Percentiles rank a stretch among this genome's conserved stretches.
phyloP scores from a whole-genome alignment of 2,888 invertebrate species.

The Aleiodes leptofemur region DNA sequence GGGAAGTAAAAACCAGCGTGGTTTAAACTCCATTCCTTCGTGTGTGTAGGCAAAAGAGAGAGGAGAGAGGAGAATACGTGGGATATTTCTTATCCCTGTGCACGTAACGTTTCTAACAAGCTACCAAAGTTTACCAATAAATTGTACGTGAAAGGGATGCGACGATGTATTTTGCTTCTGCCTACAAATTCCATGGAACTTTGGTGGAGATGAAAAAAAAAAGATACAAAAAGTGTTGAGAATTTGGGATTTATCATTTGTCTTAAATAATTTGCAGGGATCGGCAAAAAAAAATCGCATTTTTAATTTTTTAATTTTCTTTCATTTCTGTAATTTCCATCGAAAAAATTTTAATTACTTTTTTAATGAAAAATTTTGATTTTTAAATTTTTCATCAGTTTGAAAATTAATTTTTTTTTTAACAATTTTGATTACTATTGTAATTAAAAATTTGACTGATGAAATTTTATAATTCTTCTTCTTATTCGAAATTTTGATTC shows the following conservation, averaged over 20 bases:
- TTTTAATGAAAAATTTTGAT: too few species aligned
- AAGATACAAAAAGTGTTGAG: conserved; percentile 39
- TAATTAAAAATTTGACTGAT: too few species aligned
- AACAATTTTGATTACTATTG: too few species aligned
- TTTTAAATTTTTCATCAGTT: too few species aligned
- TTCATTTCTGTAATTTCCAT: too few species aligned
- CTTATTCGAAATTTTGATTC: too few species aligned
- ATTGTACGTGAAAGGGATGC: conserved; percentile 65
- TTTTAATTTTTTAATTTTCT: too few species aligned
- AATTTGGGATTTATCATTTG: conserved; percentile 14
- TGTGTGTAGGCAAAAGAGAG: conserved; percentile 40
- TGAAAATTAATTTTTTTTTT: too few species aligned
- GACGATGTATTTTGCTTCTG: conserved; percentile 11
- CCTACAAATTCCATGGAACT: conserved; percentile 16
- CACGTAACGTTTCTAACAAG: conserved; percentile 75
- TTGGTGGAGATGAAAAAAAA: conserved; percentile 34
- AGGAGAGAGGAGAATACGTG: conserved; percentile 42
- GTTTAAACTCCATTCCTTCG: conserved; percentile 65
- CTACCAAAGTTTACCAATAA: conserved; percentile 75
- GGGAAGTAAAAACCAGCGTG: conserved; percentile 66
- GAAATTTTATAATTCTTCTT: too few species aligned
- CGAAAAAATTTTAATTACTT: too few species aligned
- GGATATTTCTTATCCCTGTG: conserved; percentile 74
- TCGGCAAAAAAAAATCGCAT: too few species aligned
- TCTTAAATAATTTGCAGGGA: background rate